These are phyloP conservation scores for Mycteria americana DNA, from an alignment of 2,797 vertebrate species.

Conservation along the genomic window DNA sequence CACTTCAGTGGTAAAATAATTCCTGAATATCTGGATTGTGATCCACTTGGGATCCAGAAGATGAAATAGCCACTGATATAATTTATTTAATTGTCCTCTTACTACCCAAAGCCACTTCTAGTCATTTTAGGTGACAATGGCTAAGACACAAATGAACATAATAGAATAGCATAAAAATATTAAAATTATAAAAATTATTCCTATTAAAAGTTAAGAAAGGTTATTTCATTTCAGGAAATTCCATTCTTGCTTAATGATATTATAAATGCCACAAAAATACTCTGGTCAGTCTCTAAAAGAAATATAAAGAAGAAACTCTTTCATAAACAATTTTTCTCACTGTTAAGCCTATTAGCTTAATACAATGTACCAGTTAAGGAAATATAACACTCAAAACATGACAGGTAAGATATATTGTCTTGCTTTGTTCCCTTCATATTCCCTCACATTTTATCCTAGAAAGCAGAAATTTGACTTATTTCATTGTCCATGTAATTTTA, in stretches of 20 bases:
- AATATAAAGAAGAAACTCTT: background rate
- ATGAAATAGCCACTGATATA: constrained; percentile 13
- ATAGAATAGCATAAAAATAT: background rate
- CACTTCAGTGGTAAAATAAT: background rate
- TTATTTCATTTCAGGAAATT: constrained; percentile 12
- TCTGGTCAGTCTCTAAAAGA: background rate
- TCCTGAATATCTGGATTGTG: background rate
- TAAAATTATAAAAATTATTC: too few relatives aligned
- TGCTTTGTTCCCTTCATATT: background rate
- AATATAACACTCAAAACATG: background rate
- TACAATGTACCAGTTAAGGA: background rate
- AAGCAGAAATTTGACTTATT: background rate
- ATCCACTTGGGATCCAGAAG: background rate
- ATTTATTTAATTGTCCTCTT: background rate
- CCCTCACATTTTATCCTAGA: background rate
- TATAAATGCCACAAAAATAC: background rate
- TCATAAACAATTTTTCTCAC: background rate
- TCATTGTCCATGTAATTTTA: background rate
- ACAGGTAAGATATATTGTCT: background rate
- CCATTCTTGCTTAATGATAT: background rate
- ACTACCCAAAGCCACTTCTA: constrained; percentile 23
- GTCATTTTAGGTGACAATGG: background rate
- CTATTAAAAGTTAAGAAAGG: background rate
- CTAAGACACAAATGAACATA: constrained; percentile 3
- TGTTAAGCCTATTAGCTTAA: background rate